A percentile compares a stretch with the other conserved stretches of the same genome.
phyloP scores from a whole-genome alignment of 2,113 vertebrate genomes.

The Apteryx mantelli region DNA sequence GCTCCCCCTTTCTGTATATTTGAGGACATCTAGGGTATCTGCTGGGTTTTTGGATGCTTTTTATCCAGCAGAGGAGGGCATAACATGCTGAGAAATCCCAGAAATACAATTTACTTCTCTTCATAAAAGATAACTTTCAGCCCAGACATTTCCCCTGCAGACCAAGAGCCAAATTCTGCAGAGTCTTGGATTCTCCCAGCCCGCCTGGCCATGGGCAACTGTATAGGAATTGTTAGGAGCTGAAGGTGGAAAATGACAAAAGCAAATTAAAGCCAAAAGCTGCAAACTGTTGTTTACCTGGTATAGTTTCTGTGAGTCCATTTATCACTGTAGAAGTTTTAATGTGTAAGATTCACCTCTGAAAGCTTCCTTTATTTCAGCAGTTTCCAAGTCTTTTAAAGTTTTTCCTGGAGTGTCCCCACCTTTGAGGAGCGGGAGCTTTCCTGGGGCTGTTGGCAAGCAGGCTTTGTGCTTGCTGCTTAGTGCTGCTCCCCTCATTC shows the following conservation, averaged over 20 bases:
- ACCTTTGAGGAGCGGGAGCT: background rate
- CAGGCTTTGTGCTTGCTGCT: slow-evolving; percentile 29
- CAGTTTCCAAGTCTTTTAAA: accelerated
- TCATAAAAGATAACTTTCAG: background rate
- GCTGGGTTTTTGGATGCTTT: background rate
- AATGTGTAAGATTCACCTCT: background rate
- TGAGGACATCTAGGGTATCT: background rate
- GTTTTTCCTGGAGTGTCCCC: background rate
- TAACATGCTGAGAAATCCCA: background rate
- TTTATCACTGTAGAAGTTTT: background rate
- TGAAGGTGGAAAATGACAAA: background rate
- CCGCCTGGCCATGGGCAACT: accelerated
- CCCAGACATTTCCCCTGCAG: background rate
- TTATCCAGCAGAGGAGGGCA: background rate
- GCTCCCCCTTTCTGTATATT: background rate
- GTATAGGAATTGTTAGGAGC: background rate
- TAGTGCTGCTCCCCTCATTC: background rate
- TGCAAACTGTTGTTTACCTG: background rate
- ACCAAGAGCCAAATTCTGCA: background rate
- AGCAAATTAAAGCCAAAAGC: background rate
- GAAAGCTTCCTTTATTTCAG: background rate
- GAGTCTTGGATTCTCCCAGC: background rate
- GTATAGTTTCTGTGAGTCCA: background rate
- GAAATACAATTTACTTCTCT: background rate
- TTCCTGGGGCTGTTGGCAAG: slow-evolving; percentile 19